phyloP scores from a whole-genome alignment of 2,888 invertebrate species.

The Lymantria monacha region DNA sequence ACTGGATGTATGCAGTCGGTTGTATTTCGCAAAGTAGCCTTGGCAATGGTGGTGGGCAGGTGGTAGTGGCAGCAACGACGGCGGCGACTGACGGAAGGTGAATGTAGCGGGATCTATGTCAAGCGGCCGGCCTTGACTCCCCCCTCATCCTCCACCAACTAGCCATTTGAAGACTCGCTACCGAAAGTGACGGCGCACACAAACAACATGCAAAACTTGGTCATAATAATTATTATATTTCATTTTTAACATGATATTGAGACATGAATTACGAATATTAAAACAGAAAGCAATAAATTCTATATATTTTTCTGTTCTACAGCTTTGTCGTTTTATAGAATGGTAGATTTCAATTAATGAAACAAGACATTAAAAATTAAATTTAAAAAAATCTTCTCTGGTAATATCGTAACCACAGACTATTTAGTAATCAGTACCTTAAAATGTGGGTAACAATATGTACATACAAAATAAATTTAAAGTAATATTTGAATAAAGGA shows the following conservation, averaged over 20 bases:
- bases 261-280: no score
- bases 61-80: conserved; percentile 43
- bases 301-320: no score
- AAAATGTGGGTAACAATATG: no score
- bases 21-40: conserved; percentile 72
- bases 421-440: no score
- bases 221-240: conserved; percentile 8
- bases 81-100: conserved; percentile 68
- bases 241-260: conserved; percentile 12
- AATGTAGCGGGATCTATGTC: conserved; percentile 76
- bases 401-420: no score
- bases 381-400: no score
- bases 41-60: conserved; percentile 71
- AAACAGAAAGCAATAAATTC: no score
- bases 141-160: conserved; percentile 57
- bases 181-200: conserved; percentile 21
- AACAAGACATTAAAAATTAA: no score
- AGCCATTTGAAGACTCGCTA: conserved; percentile 42
- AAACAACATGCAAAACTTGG: background rate
- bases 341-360: no score
- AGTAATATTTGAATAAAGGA: no score
- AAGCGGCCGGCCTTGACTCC: conserved; percentile 74
- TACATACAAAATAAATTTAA: no score
- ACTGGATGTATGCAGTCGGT: conserved; percentile 44
- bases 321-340: no score